Evolutionary conservation across 2,888 invertebrate species (phyloP).

Genomic region (Ligdia adustata): DNA sequence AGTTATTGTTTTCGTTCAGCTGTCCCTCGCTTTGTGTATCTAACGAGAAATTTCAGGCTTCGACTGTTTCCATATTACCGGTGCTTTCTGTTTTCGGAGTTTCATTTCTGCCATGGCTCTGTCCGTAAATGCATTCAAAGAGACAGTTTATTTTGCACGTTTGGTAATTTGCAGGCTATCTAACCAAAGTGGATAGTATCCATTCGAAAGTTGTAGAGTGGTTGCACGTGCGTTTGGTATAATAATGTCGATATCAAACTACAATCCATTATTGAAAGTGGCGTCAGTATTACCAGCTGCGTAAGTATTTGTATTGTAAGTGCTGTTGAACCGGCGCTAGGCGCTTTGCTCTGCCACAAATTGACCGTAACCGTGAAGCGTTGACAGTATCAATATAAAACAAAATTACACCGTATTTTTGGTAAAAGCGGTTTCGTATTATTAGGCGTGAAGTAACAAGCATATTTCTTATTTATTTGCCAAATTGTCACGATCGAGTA

Average conservation of each 20-base stretch:
- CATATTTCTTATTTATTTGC: constrained; percentile 29
- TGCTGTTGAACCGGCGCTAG: constrained; percentile 5
- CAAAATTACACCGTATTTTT: constrained; percentile 20
- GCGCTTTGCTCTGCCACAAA: constrained; percentile 14
- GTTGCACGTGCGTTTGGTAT: constrained; percentile 18
- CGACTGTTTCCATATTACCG: constrained; percentile 41
- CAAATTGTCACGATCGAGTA: constrained; percentile 34
- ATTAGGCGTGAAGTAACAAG: constrained; percentile 31
- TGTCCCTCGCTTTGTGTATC: constrained; percentile 44
- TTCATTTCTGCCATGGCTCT: constrained; percentile 35
- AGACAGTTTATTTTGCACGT: constrained; percentile 32
- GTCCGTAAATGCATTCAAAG: constrained; percentile 34
- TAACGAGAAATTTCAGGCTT: constrained; percentile 52
- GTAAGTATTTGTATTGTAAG: too few species aligned
- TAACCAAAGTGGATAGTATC: constrained; percentile 16
- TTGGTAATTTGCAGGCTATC: constrained; percentile 23
- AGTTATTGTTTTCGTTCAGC: constrained; percentile 39
- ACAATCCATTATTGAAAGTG: constrained; percentile 16
- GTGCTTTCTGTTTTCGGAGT: constrained; percentile 52
- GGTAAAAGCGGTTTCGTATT: constrained; percentile 19
- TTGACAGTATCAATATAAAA: constrained; percentile 15
- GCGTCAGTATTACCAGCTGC: constrained; percentile 1
- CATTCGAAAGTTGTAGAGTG: constrained; percentile 24
- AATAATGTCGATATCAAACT: constrained; percentile 19
- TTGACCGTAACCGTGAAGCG: constrained; percentile 12